These are phyloP conservation scores for Agrenia bidenticulata DNA, from an alignment of 2,888 invertebrate genomes.

Conservation along the genomic window DNA sequence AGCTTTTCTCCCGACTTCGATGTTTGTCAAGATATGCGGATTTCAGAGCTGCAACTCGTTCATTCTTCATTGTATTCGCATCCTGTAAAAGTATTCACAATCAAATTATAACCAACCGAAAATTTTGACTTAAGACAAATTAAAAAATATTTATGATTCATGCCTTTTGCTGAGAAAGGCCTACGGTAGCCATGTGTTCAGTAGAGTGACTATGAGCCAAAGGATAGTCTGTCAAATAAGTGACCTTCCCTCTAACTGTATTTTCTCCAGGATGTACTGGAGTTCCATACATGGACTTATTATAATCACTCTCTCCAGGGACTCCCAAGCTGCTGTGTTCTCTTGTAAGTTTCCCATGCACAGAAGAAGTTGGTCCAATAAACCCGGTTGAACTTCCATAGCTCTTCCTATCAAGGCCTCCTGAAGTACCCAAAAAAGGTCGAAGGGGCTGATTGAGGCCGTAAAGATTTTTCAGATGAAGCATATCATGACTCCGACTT, in stretches of 20 bases:
- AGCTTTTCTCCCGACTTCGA: constrained; percentile 36
- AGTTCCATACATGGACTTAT: constrained; percentile 13
- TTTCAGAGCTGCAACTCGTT: constrained; percentile 52
- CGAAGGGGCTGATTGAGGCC: constrained; percentile 45
- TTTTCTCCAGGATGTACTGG: constrained; percentile 40
- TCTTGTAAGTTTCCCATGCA: constrained; percentile 33
- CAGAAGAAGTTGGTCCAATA: constrained; percentile 35
- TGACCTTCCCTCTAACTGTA: constrained; percentile 51
- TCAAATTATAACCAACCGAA: too few relatives aligned
- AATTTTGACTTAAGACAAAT: too few relatives aligned
- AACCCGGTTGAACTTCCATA: not conserved
- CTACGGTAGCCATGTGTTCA: constrained; percentile 38
- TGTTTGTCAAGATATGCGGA: constrained; percentile 52
- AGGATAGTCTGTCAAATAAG: constrained; percentile 52
- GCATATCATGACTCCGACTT: constrained; percentile 49
- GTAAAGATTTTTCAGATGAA: constrained; percentile 49
- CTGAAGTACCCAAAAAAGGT: constrained; percentile 37
- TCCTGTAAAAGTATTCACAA: constrained; percentile 33
- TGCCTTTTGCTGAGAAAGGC: constrained; percentile 14
- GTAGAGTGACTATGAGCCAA: constrained; percentile 40
- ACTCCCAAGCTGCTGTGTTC: constrained; percentile 39
- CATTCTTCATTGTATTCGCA: constrained; percentile 50
- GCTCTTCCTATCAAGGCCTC: constrained; percentile 26
- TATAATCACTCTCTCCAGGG: not conserved
- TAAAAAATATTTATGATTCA: too few relatives aligned